phyloP scores from a whole-genome alignment of 2,113 vertebrate species.

The Xenopus laevis region DNA sequence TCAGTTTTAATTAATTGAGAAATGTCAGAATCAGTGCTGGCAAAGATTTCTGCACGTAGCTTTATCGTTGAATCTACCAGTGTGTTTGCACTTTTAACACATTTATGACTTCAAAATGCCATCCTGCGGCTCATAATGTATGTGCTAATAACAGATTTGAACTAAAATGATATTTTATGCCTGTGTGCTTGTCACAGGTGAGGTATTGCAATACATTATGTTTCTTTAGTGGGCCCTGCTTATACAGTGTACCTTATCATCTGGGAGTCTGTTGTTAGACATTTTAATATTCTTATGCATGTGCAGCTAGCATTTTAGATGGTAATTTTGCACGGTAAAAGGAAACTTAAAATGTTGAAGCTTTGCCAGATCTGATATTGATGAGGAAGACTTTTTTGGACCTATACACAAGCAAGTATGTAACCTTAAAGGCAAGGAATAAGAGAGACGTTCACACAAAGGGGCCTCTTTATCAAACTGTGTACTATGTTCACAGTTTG shows the following conservation, averaged over 20 bases:
- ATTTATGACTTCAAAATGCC: slow-evolving; percentile 7
- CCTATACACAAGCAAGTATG: too few relatives aligned
- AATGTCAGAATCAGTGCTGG: slow-evolving; percentile 55
- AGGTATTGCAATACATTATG: neutral
- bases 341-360: too few relatives aligned
- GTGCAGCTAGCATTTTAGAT: too few relatives aligned
- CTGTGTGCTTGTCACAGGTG: neutral
- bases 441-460: too few relatives aligned
- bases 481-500: too few relatives aligned
- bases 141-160: neutral
- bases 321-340: too few relatives aligned
- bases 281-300: too few relatives aligned
- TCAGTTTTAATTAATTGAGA: slow-evolving; percentile 61
- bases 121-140: neutral
- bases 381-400: too few relatives aligned
- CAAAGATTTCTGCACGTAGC: slow-evolving; percentile 33
- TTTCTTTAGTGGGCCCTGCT: neutral
- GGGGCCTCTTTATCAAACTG: too few relatives aligned
- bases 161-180: neutral
- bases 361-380: too few relatives aligned
- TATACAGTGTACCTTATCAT: neutral
- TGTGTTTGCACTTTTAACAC: slow-evolving; percentile 27
- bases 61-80: slow-evolving; percentile 20
- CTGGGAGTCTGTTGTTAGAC: too few relatives aligned
- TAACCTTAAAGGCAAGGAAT: too few relatives aligned